phyloP scores from a whole-genome alignment of 2,888 invertebrate genomes.

The Esperia sulphurella region DNA sequence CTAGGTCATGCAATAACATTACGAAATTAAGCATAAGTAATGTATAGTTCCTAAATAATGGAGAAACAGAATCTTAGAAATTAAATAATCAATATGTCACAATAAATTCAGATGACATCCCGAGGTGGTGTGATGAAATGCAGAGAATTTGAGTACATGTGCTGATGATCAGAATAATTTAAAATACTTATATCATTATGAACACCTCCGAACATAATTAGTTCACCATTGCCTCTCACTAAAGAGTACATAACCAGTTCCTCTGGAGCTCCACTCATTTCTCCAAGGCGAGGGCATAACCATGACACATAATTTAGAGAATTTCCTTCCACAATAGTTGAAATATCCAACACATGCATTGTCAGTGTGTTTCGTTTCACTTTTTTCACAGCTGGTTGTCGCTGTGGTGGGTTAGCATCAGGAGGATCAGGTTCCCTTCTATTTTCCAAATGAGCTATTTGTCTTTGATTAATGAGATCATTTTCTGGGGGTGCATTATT shows the following conservation, averaged over 20 bases:
- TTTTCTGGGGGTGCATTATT: slow-evolving; percentile 57
- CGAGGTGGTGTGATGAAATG: slow-evolving; percentile 87
- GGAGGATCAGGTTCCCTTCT: slow-evolving; percentile 53
- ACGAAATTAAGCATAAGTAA: neutral
- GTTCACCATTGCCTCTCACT: slow-evolving; percentile 93
- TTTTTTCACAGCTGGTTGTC: slow-evolving; percentile 76
- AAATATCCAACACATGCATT: slow-evolving; percentile 92
- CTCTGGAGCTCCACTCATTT: slow-evolving; percentile 87
- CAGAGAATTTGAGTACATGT: slow-evolving; percentile 86
- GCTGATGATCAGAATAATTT: slow-evolving; percentile 77
- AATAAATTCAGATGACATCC: slow-evolving; percentile 78
- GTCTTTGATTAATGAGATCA: slow-evolving; percentile 71
- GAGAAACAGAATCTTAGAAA: neutral
- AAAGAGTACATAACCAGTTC: slow-evolving; percentile 94
- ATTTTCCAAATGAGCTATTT: slow-evolving; percentile 65
- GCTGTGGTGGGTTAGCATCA: slow-evolving; percentile 45
- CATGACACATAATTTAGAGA: slow-evolving; percentile 83
- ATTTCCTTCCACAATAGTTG: slow-evolving; percentile 82
- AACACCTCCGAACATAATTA: slow-evolving; percentile 98
- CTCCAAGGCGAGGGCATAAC: slow-evolving; percentile 84
- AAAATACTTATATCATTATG: slow-evolving; percentile 86
- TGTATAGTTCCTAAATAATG: neutral
- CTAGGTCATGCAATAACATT: neutral
- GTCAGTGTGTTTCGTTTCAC: slow-evolving; percentile 84
- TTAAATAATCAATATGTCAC: slow-evolving; percentile 1